These are phyloP conservation scores for Drosophila insularis DNA, from an alignment of 1,140 invertebrate species.

Conservation along the genomic window DNA sequence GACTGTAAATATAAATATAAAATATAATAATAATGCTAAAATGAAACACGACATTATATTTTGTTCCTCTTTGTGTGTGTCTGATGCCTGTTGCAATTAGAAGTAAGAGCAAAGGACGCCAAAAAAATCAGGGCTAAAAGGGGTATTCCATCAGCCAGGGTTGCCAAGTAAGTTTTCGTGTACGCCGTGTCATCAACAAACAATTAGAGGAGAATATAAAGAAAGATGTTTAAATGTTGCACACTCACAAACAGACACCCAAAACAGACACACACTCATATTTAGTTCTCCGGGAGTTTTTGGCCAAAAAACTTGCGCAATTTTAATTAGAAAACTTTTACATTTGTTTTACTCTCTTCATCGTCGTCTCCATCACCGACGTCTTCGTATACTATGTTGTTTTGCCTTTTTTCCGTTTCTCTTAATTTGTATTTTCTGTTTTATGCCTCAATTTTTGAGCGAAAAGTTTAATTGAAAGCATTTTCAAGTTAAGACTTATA, in stretches of 20 bases:
- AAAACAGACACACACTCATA: conserved; percentile 3
- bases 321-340: conserved; percentile 78
- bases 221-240: conserved; percentile 16
- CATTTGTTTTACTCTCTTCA: conserved; percentile 47
- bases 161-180: conserved; percentile 2
- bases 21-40: conserved; percentile 60
- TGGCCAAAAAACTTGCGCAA: conserved; percentile 59
- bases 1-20: conserved; percentile 62
- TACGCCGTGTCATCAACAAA: conserved; percentile 27
- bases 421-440: conserved; percentile 13
- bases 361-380: not conserved
- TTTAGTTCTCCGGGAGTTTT: conserved; percentile 5
- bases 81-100: conserved; percentile 2
- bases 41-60: conserved; percentile 51
- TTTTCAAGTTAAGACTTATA: not conserved
- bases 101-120: not conserved
- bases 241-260: not conserved
- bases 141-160: not conserved
- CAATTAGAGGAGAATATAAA: conserved; percentile 48
- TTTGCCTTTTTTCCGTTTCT: conserved; percentile 10
- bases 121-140: too few relatives aligned
- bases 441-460: not conserved
- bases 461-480: conserved; percentile 7
- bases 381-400: too few relatives aligned
- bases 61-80: conserved; percentile 36